Conservation (phyloP, 2,113 vertebrate genomes). For the Semnornis frantzii region DNA sequence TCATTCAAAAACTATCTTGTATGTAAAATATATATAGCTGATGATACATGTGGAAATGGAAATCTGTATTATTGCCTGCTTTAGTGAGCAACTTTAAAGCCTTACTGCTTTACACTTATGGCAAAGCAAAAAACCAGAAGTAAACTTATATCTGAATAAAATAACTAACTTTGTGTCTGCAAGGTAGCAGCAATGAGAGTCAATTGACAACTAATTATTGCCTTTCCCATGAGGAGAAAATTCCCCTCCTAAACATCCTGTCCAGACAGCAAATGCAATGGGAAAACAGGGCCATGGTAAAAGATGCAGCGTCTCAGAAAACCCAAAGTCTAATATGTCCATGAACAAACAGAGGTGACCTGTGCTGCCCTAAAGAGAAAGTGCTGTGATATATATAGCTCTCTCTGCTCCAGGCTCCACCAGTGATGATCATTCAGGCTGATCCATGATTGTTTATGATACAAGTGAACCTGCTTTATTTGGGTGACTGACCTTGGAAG, state of each 20-base stretch:
- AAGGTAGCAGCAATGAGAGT: conserved; percentile 19
- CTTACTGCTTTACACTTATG: not conserved
- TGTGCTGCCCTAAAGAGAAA: conserved; percentile 27
- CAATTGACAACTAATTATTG: conserved; percentile 51
- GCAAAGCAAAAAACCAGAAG: not conserved
- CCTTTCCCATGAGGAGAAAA: conserved; percentile 57
- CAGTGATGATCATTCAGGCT: conserved; percentile 24
- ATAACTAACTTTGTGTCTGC: not conserved
- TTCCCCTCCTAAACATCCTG: conserved; percentile 69
- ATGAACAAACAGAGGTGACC: conserved; percentile 50
- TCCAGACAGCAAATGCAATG: conserved; percentile 67
- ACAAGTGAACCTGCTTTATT: conserved; percentile 37
- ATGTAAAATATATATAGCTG: not conserved
- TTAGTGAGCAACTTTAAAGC: conserved; percentile 24
- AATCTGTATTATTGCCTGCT: conserved; percentile 7
- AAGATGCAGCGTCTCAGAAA: conserved; percentile 53
- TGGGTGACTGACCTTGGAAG: conserved; percentile 50
- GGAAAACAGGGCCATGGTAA: conserved; percentile 41
- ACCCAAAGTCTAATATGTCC: not conserved
- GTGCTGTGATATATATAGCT: conserved; percentile 7
- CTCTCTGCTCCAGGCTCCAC: conserved; percentile 4
- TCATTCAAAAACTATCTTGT: not conserved
- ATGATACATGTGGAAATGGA: not conserved
- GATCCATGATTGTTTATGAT: conserved; percentile 52
- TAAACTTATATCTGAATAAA: not conserved